Base-by-base conservation (phyloP, 2,113 vertebrate species). In the Serinus canaria region DNA sequence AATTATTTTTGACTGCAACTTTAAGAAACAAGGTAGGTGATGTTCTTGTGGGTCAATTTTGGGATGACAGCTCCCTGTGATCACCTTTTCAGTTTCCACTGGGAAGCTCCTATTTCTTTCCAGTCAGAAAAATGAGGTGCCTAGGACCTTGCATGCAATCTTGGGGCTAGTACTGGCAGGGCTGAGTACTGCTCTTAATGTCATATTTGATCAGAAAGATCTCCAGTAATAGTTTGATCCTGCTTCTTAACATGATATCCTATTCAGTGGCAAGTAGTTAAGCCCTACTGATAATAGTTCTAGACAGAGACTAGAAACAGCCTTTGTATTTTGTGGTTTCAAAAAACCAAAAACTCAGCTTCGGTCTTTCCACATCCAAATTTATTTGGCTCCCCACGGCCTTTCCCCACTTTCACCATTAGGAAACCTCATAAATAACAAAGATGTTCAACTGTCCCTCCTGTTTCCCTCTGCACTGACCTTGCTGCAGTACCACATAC, bases 11-110 rank as follows among this genome's bases (percentile, higher is more conserved):
- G 24, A 44, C 21, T 47, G 4, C 23, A 60, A 59, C 63, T 91
- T 64, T 39, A 81, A 76, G 22, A 19, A 67, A 11, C 6, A 4
- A 11, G 0, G 24, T 31, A 44, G 30, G 10, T 1, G 0, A 49
- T 68, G 31, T 44, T 30, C 44, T 53, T 23, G 13, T 23, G 7
- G 43, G 31, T 70, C 14, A 35, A 12, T 77, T 86, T 83, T 21
- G 16, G 47, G 43, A 59, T 43, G 21, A 35, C 12, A 73, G 28
- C 18, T 88, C 5, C 28, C 23, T 22, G 13, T 2, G 0, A 55
- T 11, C 7, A 49, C 13, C 37, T 83, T 74, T 62, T 62, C n/a
- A 76, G 15, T 2, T 66, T 80, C 27, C 25, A 76, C 8, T 30
- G 7, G 39, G 9, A 76, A 80, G 14, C 9, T 59, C 10, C 41